phyloP scores from a whole-genome alignment of 2,113 vertebrate species.

The Toxostoma redivivum region DNA sequence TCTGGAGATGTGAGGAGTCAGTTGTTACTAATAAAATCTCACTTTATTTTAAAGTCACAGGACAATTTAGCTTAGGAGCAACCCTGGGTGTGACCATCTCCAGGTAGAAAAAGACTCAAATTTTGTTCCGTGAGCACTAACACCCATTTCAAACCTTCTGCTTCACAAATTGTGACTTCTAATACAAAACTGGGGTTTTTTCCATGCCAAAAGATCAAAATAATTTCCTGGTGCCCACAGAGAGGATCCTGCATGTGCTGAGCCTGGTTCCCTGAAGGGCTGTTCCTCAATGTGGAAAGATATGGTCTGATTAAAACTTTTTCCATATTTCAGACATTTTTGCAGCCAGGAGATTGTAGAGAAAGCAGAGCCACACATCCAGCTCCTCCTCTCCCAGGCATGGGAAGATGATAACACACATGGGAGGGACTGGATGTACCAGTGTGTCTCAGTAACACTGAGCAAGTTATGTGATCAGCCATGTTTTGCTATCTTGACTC shows the following conservation, averaged over 20 bases:
- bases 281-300: not conserved
- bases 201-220: not conserved
- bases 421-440: not conserved
- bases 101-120: not conserved
- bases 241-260: rapidly evolving
- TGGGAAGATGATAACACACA: not conserved
- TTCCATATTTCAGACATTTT: not conserved
- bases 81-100: not conserved
- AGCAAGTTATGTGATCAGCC: not conserved
- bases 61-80: not conserved
- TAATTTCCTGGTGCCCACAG: not conserved
- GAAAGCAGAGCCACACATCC: not conserved
- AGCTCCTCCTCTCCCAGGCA: not conserved
- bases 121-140: rapidly evolving
- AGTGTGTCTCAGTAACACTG: not conserved
- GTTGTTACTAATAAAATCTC: not conserved
- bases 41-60: not conserved
- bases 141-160: rapidly evolving
- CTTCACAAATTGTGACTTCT: not conserved
- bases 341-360: not conserved
- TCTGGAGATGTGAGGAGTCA: not conserved
- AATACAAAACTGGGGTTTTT: rapidly evolving
- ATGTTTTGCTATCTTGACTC: not conserved
- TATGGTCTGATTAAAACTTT: not conserved
- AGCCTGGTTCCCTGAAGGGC: not conserved